Conservation (phyloP, 2,113 vertebrate species). For the Crypturellus undulatus region DNA sequence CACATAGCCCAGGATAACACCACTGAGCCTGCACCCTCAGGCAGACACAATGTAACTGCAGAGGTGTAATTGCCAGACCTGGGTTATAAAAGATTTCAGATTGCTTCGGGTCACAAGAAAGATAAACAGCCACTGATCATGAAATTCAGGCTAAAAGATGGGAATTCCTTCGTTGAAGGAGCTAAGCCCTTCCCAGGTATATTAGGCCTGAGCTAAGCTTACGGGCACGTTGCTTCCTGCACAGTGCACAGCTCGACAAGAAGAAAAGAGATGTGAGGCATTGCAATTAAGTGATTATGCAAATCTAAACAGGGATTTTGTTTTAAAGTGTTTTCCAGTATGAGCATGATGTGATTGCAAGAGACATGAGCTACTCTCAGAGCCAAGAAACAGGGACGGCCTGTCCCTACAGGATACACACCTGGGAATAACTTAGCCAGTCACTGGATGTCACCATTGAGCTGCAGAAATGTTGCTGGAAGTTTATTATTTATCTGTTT, state of each 20-base stretch:
- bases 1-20: not conserved
- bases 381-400: conserved; percentile 10
- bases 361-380: not conserved
- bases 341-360: conserved; percentile 52
- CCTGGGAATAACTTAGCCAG: conserved; percentile 75
- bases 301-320: conserved; percentile 70
- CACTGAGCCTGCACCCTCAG: not conserved
- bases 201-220: not conserved
- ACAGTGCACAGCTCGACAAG: not conserved
- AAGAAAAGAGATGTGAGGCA: conserved; percentile 50
- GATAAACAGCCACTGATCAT: not conserved
- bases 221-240: not conserved
- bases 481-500: conserved; percentile 26
- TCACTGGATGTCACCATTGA: conserved; percentile 87
- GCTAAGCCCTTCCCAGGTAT: not conserved
- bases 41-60: not conserved
- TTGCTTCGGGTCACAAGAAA: not conserved
- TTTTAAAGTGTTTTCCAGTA: conserved; percentile 61
- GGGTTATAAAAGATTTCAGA: not conserved
- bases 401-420: conserved; percentile 27
- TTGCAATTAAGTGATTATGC: conserved; percentile 74
- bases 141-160: not conserved
- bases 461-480: conserved; percentile 64
- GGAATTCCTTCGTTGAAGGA: not conserved
- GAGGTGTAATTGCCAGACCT: not conserved